These are phyloP conservation scores for Panagrolaimus sp. DNA, from an alignment of 1,140 invertebrate species.

Conservation along the genomic window DNA sequence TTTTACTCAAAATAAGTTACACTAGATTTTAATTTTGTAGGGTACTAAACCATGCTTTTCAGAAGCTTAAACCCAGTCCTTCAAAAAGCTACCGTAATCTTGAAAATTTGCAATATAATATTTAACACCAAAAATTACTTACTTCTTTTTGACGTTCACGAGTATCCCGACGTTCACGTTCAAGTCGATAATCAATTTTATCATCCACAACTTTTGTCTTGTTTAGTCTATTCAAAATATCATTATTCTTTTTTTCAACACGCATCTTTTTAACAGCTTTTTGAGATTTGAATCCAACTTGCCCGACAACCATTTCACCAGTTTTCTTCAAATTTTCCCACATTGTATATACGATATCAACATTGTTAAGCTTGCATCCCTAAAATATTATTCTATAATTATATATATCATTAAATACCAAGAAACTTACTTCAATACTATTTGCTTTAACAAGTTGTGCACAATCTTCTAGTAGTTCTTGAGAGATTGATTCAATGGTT, in stretches of 20 bases:
- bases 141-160: conserved; percentile 76
- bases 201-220: conserved; percentile 80
- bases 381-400: conserved; percentile 20
- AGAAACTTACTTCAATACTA: conserved; percentile 63
- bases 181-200: conserved; percentile 72
- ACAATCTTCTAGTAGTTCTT: conserved; percentile 85
- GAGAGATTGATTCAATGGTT: conserved; percentile 89
- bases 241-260: conserved; percentile 82
- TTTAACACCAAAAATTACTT: not conserved
- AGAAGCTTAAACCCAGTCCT: too few relatives aligned
- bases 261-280: conserved; percentile 70
- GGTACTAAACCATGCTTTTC: too few relatives aligned
- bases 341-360: conserved; percentile 96
- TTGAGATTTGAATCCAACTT: conserved; percentile 84
- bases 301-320: conserved; percentile 87
- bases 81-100: too few relatives aligned
- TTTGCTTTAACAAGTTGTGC: conserved; percentile 97
- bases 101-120: too few relatives aligned
- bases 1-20: too few relatives aligned
- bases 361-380: conserved; percentile 92
- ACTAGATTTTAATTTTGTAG: too few relatives aligned
- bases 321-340: conserved; percentile 97
- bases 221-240: conserved; percentile 86
- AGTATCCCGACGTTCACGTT: conserved; percentile 80
- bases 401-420: conserved; percentile 14